Evolutionary conservation across 37 sponge, comb jelly and placozoan species (phyloP), one percentile per base, ranked within the genome.

Genomic region (Crambe crambe): DNA sequence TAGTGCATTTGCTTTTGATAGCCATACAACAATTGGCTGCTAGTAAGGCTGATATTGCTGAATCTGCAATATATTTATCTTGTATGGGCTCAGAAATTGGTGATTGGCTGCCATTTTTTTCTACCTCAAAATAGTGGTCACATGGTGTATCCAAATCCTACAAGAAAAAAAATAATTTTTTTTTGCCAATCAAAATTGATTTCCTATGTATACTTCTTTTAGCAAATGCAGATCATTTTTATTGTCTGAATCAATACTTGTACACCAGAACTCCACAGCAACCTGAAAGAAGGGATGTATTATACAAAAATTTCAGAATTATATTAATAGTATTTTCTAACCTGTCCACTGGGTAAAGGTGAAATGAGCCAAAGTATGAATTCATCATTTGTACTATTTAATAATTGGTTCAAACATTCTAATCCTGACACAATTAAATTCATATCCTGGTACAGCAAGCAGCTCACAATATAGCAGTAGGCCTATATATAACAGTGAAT

Each of bases 321-420:
- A 47, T 6, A 47, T 47, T 47, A 47, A 47, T 47, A 15, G 6
- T 12, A 47, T 15, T 47, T 47, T 2, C 42, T 42, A 12, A 67
- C 80, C 74, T 72, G 62, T 0, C 37, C 36, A 44, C 26, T 9
- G 23, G 78, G n/a, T 30, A 59, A 51, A 21, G 82, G 21, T 23
- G 88, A 54, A 44, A 57, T 70, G 15, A 87, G 70, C 75, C 82
- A 87, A 37, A 36, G 18, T 1, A 42, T 21, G 4, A 87, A 44
- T 3, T 75, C 78, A 34, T 54, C 34, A 43, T 70, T 21, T 23
- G 78, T 35, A 10, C 70, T 43, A 43, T 20, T 10, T 0, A 87
- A 42, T 22, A 87, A 42, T 26, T 77, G 71, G 43, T 81, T 54
- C 2, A 87, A 37, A 1, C 72, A 31, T 40, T 87, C 88, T 63